Conservation (phyloP, 2,113 vertebrate genomes). For the Neolamprologus brichardi region DNA sequence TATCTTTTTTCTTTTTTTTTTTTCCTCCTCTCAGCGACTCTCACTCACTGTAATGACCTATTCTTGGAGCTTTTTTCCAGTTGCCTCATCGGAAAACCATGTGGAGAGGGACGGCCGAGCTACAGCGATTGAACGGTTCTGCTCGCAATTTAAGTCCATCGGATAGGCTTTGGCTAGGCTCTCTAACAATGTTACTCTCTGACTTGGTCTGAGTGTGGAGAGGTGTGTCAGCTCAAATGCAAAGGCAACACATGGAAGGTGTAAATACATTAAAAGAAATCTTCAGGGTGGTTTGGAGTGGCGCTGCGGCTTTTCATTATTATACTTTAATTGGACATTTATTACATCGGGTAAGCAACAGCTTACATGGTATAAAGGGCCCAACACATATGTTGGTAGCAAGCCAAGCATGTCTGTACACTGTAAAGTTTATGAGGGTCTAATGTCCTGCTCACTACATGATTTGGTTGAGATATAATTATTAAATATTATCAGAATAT, state of each 20-base stretch:
- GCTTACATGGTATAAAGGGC: background rate
- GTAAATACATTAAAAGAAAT: background rate
- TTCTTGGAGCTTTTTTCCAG: constrained; percentile 76
- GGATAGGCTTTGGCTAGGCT: constrained; percentile 56
- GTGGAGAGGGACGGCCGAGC: constrained; percentile 55
- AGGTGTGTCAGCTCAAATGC: background rate
- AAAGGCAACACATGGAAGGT: background rate
- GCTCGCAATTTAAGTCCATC: constrained; percentile 65
- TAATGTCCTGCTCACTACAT: background rate
- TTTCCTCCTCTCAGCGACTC: background rate
- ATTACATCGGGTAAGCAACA: background rate
- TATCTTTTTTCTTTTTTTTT: background rate
- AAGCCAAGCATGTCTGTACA: background rate
- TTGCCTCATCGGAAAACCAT: constrained; percentile 76
- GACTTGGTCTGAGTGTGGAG: background rate
- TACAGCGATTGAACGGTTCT: constrained; percentile 62
- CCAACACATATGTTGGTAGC: background rate
- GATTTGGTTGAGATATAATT: background rate
- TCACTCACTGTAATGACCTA: constrained; percentile 69
- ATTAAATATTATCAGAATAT: background rate
- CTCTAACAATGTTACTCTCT: background rate
- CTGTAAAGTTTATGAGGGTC: background rate
- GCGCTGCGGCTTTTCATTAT: background rate
- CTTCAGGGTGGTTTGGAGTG: background rate
- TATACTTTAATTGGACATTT: background rate